Evolutionary conservation across 2,113 vertebrate species (phyloP).

Genomic region (Emydura subglobosa): DNA sequence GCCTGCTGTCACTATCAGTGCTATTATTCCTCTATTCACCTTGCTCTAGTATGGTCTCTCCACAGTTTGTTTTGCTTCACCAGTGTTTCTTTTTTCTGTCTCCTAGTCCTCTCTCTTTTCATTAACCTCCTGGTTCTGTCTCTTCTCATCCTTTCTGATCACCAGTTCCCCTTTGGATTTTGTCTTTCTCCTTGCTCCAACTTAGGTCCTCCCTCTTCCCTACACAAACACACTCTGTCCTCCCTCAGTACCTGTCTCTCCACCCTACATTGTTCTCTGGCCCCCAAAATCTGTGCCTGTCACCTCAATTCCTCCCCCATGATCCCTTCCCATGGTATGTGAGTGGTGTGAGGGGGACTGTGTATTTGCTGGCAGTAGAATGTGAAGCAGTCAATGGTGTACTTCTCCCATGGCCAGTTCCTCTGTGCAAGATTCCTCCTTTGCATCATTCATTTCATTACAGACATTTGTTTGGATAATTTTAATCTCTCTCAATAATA

Average conservation of each 20-base stretch:
- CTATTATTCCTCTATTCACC: not conserved
- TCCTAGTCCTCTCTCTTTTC: not conserved
- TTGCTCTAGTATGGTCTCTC: not conserved
- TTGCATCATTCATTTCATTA: not conserved
- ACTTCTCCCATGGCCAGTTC: not conserved
- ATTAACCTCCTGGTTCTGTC: not conserved
- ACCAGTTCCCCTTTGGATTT: accelerated
- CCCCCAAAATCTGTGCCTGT: not conserved
- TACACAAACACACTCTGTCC: not conserved
- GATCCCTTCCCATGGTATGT: not conserved
- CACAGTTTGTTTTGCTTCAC: not conserved
- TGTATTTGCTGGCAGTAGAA: not conserved
- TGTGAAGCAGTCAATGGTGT: not conserved
- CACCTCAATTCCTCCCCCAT: not conserved
- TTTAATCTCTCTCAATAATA: not conserved
- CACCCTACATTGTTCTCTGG: not conserved
- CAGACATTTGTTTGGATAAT: not conserved
- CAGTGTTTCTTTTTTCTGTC: not conserved
- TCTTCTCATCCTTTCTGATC: not conserved
- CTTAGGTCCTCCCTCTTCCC: not conserved
- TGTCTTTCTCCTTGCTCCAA: not conserved
- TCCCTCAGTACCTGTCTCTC: accelerated
- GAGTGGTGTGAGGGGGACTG: not conserved
- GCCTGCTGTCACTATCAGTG: not conserved
- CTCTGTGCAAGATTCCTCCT: accelerated